Conservation (phyloP, 2,888 invertebrate genomes). For the Tineola bisselliella region DNA sequence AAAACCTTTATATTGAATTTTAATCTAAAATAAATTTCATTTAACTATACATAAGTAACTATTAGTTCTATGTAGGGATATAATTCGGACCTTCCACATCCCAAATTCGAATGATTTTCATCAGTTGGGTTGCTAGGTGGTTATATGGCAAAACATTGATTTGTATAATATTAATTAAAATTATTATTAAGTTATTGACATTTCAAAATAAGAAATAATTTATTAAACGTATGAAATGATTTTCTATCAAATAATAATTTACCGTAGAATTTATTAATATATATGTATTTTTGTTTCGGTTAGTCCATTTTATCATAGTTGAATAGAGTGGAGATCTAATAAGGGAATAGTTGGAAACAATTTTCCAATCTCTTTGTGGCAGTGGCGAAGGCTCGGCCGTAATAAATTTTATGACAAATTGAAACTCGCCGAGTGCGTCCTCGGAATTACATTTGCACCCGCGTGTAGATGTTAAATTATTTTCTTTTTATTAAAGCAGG, state of each 20-base stretch:
- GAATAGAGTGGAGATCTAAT: conserved; percentile 23
- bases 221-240: too few species aligned
- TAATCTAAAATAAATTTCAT: not conserved
- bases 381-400: conserved; percentile 26
- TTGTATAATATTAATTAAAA: too few species aligned
- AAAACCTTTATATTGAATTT: too few species aligned
- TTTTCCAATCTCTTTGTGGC: conserved; percentile 41
- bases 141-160: not conserved
- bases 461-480: conserved; percentile 26
- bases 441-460: conserved; percentile 18
- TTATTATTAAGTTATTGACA: too few species aligned
- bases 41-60: not conserved
- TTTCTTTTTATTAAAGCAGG: conserved; percentile 19
- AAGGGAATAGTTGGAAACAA: conserved; percentile 36
- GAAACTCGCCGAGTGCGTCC: conserved; percentile 26
- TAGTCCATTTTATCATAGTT: not conserved
- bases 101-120: not conserved
- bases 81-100: not conserved
- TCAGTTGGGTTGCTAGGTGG: not conserved
- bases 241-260: too few species aligned
- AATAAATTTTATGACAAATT: conserved; percentile 48
- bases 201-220: too few species aligned
- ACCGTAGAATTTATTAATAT: too few species aligned
- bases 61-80: not conserved
- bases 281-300: not conserved